Evolutionary conservation across 2,797 vertebrate genomes (phyloP).

Genomic region (Pangasius sanitwongsei): DNA sequence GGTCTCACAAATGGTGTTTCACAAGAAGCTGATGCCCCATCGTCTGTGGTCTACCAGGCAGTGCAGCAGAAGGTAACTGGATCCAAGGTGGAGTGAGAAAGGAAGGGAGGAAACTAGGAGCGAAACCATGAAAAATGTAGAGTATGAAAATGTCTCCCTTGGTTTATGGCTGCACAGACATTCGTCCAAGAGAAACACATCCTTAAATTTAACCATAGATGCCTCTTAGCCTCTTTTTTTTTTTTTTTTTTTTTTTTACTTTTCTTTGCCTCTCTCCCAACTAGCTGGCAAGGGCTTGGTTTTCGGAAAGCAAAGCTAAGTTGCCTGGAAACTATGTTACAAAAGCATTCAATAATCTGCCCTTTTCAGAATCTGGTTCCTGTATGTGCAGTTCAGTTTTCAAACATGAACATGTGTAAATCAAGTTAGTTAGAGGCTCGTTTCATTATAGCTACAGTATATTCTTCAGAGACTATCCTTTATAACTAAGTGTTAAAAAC

Average conservation of each 20-base stretch:
- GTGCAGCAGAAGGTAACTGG: constrained; percentile 76
- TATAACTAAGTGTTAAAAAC: not conserved
- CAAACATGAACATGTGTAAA: constrained; percentile 68
- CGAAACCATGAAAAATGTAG: constrained; percentile 86
- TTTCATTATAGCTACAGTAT: not conserved
- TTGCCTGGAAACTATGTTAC: constrained; percentile 81
- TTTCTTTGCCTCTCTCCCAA: constrained; percentile 67
- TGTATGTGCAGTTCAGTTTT: constrained; percentile 66
- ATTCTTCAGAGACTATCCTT: not conserved
- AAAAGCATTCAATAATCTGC: constrained; percentile 79
- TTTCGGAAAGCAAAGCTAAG: constrained; percentile 70
- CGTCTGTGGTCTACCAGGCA: constrained; percentile 72
- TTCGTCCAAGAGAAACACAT: constrained; percentile 85
- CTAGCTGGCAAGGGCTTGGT: constrained; percentile 70
- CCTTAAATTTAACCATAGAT: constrained; percentile 87
- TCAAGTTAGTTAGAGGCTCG: not conserved
- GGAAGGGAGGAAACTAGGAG: constrained; percentile 83
- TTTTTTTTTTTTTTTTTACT: constrained; percentile 50
- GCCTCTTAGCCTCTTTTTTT: constrained; percentile 64
- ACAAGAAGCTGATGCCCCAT: constrained; percentile 69
- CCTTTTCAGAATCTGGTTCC: constrained; percentile 74
- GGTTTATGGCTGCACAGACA: constrained; percentile 79
- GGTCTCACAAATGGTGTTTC: constrained; percentile 52
- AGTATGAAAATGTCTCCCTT: constrained; percentile 87
- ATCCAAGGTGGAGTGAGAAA: constrained; percentile 82